Evolutionary conservation across 1,140 invertebrate genomes (phyloP).

Genomic region (Neocloeon triangulifer): DNA sequence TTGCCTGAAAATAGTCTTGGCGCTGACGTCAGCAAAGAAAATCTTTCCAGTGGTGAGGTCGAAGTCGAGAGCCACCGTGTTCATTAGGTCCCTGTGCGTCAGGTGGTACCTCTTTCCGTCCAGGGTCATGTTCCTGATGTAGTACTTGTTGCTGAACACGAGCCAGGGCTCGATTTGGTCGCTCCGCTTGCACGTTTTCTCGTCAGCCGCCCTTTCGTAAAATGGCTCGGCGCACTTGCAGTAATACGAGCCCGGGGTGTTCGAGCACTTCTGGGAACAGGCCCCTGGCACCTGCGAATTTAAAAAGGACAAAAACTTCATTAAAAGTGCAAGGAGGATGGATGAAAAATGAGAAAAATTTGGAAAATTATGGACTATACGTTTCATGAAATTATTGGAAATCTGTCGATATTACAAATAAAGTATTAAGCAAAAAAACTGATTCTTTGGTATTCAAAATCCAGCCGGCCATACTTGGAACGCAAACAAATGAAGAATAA

Average conservation of each 20-base stretch:
- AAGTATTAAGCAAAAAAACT: too few species aligned
- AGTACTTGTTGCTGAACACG: slow-evolving; percentile 95
- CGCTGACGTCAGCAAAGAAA: slow-evolving; percentile 88
- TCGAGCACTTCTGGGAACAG: slow-evolving; percentile 87
- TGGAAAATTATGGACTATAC: too few species aligned
- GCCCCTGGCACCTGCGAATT: too few species aligned
- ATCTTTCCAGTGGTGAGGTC: slow-evolving; percentile 63
- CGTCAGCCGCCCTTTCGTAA: slow-evolving; percentile 67
- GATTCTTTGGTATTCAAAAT: too few species aligned
- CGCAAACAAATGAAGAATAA: too few species aligned
- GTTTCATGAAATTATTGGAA: too few species aligned
- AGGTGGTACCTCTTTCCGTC: slow-evolving; percentile 70
- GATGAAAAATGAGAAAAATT: too few species aligned
- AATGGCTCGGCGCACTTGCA: slow-evolving; percentile 91
- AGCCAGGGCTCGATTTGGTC: slow-evolving; percentile 71
- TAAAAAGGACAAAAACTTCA: too few species aligned
- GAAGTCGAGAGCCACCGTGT: slow-evolving; percentile 90
- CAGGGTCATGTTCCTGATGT: slow-evolving; percentile 82
- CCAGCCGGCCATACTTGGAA: too few species aligned
- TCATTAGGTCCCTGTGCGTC: slow-evolving; percentile 85
- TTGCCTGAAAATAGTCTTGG: slow-evolving; percentile 71
- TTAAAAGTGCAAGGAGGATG: too few species aligned
- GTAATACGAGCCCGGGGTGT: slow-evolving; percentile 83
- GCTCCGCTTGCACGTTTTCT: slow-evolving; percentile 72
- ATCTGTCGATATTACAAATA: too few species aligned